These are phyloP conservation scores for Oopsacas minuta DNA, from an alignment of 37 sponge, comb jelly and placozoan genomes.

Conservation along the genomic window DNA sequence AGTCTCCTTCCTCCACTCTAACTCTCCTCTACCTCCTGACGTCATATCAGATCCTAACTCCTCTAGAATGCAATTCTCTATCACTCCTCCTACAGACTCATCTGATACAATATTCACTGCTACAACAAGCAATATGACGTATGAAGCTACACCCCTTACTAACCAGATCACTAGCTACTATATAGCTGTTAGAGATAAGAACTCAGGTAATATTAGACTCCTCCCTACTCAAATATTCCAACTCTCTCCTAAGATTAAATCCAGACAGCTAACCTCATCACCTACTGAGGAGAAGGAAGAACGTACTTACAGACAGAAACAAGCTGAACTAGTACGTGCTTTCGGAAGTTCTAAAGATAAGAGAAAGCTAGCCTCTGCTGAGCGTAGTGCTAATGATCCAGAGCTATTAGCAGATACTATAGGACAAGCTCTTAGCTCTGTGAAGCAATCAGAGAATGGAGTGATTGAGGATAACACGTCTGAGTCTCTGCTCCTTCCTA, in stretches of 20 bases:
- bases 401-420: background rate
- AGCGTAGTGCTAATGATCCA: background rate
- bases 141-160: background rate
- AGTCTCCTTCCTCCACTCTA: constrained; percentile 14
- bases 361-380: background rate
- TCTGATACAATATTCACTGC: background rate
- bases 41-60: background rate
- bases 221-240: background rate
- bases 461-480: background rate
- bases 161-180: background rate
- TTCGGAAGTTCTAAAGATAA: background rate
- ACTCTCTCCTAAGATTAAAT: background rate
- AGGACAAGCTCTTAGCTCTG: background rate
- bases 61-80: background rate
- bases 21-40: background rate
- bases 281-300: background rate
- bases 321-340: background rate
- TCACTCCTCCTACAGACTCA: background rate
- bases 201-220: background rate
- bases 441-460: background rate
- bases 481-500: background rate
- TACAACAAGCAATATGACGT: background rate
- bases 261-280: no score
- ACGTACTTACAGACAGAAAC: background rate
- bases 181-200: background rate